Conservation (phyloP, 2,888 invertebrate species). For the Escarpia spicata region DNA sequence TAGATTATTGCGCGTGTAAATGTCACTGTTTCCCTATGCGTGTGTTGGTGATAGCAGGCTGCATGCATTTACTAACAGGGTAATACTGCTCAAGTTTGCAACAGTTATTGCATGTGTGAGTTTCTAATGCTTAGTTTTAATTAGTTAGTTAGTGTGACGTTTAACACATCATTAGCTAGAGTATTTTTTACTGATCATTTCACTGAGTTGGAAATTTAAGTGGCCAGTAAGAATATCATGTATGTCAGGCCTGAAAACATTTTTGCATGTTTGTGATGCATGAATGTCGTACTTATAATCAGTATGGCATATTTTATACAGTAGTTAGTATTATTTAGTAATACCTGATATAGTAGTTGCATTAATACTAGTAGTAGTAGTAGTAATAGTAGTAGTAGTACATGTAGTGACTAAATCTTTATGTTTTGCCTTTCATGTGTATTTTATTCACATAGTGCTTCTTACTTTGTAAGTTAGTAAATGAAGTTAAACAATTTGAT, state of each 20-base stretch:
- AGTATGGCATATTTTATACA: not conserved
- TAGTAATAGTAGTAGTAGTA: not conserved
- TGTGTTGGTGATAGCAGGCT: not conserved
- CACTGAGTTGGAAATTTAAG: not conserved
- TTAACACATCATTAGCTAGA: not conserved
- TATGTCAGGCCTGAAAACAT: not conserved
- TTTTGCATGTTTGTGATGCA: not conserved
- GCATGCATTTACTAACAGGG: conserved; percentile 16
- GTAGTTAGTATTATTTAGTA: not conserved
- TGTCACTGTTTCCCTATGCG: not conserved
- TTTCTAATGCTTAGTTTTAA: not conserved
- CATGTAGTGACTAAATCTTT: not conserved
- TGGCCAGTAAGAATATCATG: not conserved
- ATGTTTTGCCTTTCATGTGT: not conserved
- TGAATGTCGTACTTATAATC: not conserved
- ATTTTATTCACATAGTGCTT: not conserved
- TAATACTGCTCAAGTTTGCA: not conserved
- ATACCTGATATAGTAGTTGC: not conserved
- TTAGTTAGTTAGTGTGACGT: not conserved
- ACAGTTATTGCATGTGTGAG: not conserved
- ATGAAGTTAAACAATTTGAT: not conserved
- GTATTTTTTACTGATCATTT: not conserved
- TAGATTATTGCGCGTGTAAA: not conserved
- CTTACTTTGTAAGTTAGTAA: not conserved
- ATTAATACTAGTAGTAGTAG: too few relatives aligned